Percentiles rank a stretch among this genome's conserved stretches.
Evolutionary conservation across 2,113 vertebrate genomes (phyloP).

Genomic region (Formicarius rufipectus): DNA sequence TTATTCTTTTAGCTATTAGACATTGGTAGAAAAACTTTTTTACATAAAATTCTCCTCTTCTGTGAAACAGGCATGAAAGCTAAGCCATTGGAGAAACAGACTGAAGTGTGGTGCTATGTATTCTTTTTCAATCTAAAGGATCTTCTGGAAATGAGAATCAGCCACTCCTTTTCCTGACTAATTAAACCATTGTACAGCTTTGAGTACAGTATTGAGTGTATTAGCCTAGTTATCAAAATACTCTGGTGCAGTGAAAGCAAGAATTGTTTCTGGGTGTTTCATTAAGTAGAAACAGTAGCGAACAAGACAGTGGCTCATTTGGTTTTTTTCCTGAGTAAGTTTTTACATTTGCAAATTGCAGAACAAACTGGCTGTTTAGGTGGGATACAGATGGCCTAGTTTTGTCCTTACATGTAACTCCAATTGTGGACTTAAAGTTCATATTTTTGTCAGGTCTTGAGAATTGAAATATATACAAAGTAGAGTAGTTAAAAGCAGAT

Average conservation of each 20-base stretch:
- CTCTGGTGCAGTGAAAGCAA: neutral
- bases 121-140: conserved; percentile 10
- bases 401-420: neutral
- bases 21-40: conserved; percentile 7
- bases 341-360: neutral
- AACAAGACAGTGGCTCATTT: neutral
- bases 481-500: neutral
- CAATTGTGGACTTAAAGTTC: neutral
- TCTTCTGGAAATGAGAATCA: conserved; percentile 21
- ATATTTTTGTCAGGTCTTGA: neutral
- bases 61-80: neutral
- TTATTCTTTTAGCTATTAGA: conserved; percentile 15
- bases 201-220: neutral
- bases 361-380: neutral
- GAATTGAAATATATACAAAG: neutral
- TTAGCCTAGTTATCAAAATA: conserved; percentile 26
- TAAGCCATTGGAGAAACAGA: neutral
- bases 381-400: neutral
- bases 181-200: conserved; percentile 12
- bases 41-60: neutral
- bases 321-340: neutral
- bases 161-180: conserved; percentile 40
- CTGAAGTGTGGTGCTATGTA: neutral
- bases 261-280: neutral
- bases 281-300: neutral